A percentile compares a stretch with the other conserved stretches of the same genome.
These are phyloP conservation scores for Drosophila insularis DNA, from an alignment of 1,140 invertebrate species.

Conservation along the genomic window DNA sequence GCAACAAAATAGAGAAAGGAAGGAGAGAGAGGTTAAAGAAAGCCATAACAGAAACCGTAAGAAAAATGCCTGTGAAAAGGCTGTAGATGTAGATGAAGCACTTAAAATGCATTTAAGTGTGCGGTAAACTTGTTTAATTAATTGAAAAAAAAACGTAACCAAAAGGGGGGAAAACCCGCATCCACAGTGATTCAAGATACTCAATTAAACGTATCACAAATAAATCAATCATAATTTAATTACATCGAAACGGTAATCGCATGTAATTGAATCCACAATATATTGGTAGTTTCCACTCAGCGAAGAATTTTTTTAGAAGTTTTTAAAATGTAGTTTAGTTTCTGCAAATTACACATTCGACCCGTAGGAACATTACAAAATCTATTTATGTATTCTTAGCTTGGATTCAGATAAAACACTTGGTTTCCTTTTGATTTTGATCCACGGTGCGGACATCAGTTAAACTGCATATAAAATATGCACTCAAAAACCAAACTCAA, in stretches of 20 bases:
- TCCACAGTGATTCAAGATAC: background rate
- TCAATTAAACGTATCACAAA: background rate
- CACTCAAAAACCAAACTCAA: conserved; percentile 31
- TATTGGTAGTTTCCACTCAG: no score
- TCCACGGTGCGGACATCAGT: conserved; percentile 50
- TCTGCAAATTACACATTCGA: no score
- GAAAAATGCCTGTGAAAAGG: conserved; percentile 38
- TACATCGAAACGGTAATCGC: background rate
- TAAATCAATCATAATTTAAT: background rate
- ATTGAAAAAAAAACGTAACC: conserved; percentile 44
- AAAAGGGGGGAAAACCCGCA: background rate
- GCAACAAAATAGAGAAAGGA: background rate
- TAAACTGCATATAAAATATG: conserved; percentile 80
- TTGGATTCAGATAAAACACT: no score
- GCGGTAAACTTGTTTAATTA: conserved; percentile 72
- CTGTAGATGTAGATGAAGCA: conserved; percentile 34
- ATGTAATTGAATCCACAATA: no score
- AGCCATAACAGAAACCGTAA: conserved; percentile 31
- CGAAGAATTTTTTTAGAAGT: no score
- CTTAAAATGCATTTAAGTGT: conserved; percentile 70
- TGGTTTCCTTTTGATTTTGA: background rate
- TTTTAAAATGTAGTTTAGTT: no score
- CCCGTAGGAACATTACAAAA: no score
- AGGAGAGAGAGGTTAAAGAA: background rate
- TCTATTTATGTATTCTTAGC: no score